Evolutionary conservation across 30 jellyfish, hydroid and myxozoan species (phyloP), one percentile per base, ranked within the genome.

Genomic region (Chironex yamaguchii): DNA sequence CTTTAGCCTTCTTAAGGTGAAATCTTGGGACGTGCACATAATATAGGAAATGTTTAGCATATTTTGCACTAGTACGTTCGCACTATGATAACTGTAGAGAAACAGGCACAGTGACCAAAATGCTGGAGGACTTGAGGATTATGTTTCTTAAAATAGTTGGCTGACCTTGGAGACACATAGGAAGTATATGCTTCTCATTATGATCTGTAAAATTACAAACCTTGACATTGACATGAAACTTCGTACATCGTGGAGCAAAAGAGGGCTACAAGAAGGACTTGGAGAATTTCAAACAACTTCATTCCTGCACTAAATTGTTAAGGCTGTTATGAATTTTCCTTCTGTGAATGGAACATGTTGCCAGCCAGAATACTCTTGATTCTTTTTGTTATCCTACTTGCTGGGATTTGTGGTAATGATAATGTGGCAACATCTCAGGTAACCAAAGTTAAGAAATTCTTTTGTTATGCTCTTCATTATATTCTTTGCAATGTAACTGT

Each of bases 21-120:
- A 62, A 64, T 80, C 91, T 80, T 53, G 91, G 91, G 91, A 80
- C 63, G 91, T 80, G 91, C 91, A 82, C 91, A 80, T 63, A 77
- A 69, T 53, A n/a, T n/a, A n/a, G n/a, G n/a, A n/a, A 77, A 80
- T 80, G 84, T 64, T 82, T 75, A 80, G 91, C 91, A 80, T 80
- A 80, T 83, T 62, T 80, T 80, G 49, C 91, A 62, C 91, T 80
- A 80, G 91, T 80, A 34, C 91, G 84, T 80, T 75, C 83, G 66
- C 91, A 80, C 42, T 80, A 63, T 36, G 84, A 80, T 51, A 4
- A 76, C 88, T 76, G 86, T 73, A 72, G 86, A 72, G 86, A 72
- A 48, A 11, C 86, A 72, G 86, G 86, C 86, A 72, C 86, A 76
- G 54, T 76, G 88, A 76, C 88, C 78, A 52, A 51, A 49, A 76